Base-by-base conservation (phyloP, 2,888 invertebrate species). In the Aphodius granarius region DNA sequence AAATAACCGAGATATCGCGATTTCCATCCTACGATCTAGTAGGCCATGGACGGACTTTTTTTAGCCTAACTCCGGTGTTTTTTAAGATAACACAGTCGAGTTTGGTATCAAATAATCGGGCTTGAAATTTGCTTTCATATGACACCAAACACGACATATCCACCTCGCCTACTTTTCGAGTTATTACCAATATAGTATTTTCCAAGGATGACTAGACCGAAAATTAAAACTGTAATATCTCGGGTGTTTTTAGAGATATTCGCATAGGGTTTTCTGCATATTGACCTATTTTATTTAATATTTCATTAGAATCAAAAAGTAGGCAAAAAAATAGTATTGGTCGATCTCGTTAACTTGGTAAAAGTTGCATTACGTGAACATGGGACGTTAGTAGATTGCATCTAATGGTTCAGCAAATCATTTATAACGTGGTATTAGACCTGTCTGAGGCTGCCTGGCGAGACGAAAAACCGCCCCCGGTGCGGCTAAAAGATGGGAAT, bases 111-210 rank as follows among this genome's bases (percentile, higher is more conserved):
- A 43, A 43, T 43, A 43, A 43, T 43, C 6, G 3, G 43, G 1
- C 6, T 9, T 43, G 43, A 9, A 2, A 43, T 43, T 43, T 43
- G 43, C 43, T 43, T 43, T 43, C 43, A 43, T 43, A 43, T 43
- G 43, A 43, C 43, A 43, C 43, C 43, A 6, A 43, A 43, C 43
- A 9, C 43, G 43, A 43, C 43, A 43, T 43, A 65, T 22, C 68
- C 83, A 84, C 83, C 83, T 83, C 19, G 83, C 79, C 81, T 80
- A 81, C 83, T 83, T 83, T 84, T 83, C 83, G 82, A 15, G 68
- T 15, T 65, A 65, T 65, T 18, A 18, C 9, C n/a, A 19, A 65
- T 15, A 19, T 21, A 5, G 6, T 6, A n/a, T 18, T 22, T 20
- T 20, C 20, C n/a, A 68, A 66, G 16, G 18, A 15, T 22, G 19